These are phyloP conservation scores for Thermophis baileyi DNA, from an alignment of 2,113 vertebrate species.

Conservation along the genomic window DNA sequence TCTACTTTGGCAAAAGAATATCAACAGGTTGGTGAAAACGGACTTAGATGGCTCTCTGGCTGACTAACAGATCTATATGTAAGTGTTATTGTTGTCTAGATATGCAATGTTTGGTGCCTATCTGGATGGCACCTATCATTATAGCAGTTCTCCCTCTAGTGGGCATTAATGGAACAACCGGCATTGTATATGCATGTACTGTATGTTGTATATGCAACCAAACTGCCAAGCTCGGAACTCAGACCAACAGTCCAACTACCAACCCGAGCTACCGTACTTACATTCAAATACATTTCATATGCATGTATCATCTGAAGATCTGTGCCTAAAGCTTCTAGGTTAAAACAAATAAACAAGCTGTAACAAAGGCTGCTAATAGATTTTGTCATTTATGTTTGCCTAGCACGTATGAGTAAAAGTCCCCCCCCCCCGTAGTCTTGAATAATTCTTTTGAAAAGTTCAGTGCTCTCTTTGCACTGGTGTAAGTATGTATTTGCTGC, in stretches of 20 bases:
- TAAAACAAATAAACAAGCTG: neutral
- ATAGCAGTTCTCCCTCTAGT: conserved; percentile 1
- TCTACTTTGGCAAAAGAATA: neutral
- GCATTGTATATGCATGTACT: neutral
- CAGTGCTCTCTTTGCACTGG: neutral
- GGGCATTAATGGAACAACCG: neutral
- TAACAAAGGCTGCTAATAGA: neutral
- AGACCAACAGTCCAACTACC: no score
- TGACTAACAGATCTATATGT: neutral
- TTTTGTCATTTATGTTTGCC: neutral
- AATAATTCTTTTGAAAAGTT: neutral
- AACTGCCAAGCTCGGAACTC: no score
- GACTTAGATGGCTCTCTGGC: no score
- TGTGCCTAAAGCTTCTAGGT: neutral
- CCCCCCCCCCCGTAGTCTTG: neutral
- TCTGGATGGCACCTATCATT: neutral
- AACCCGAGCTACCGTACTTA: no score
- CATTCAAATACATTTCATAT: no score
- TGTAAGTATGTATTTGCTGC: neutral
- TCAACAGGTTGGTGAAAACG: neutral
- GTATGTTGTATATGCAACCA: no score
- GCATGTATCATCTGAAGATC: neutral
- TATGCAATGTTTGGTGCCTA: neutral
- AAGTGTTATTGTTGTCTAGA: neutral
- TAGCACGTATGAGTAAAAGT: neutral